A percentile compares a stretch with the other conserved stretches of the same genome.
Evolutionary conservation across 1,140 invertebrate genomes (phyloP).

Genomic region (Drosophila albomicans): DNA sequence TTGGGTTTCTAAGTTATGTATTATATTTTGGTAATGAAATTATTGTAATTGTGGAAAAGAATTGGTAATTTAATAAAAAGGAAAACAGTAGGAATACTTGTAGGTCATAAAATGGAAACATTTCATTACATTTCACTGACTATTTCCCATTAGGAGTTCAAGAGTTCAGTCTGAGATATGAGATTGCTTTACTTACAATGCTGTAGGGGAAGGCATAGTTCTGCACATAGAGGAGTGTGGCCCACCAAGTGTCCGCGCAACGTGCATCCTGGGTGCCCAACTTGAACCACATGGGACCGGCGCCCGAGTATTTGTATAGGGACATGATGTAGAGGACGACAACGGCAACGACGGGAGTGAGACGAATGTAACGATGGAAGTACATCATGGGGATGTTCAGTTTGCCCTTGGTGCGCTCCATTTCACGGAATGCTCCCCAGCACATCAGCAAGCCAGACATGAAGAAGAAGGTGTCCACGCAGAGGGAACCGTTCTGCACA

Average conservation of each 20-base stretch:
- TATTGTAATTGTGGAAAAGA: too few species aligned
- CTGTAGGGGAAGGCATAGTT: conserved; percentile 88
- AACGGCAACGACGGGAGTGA: conserved; percentile 87
- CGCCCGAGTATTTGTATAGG: conserved; percentile 86
- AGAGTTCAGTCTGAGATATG: too few species aligned
- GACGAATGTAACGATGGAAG: conserved; percentile 86
- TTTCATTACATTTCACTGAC: too few species aligned
- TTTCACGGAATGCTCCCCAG: conserved; percentile 87
- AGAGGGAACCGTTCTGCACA: conserved; percentile 86
- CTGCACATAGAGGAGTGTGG: conserved; percentile 93
- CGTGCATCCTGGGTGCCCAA: conserved; percentile 87
- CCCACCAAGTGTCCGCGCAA: conserved; percentile 92
- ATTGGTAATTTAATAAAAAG: too few species aligned
- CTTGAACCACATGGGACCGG: conserved; percentile 87
- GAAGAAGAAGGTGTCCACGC: conserved; percentile 90
- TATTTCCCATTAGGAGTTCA: too few species aligned
- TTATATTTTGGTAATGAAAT: background rate
- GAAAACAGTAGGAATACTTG: too few species aligned
- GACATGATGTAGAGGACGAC: conserved; percentile 86
- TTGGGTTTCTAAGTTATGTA: too few species aligned
- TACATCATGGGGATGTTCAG: conserved; percentile 85
- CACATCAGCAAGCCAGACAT: conserved; percentile 89
- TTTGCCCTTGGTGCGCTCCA: conserved; percentile 88
- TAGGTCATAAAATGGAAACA: too few species aligned
- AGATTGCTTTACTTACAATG: conserved; percentile 60